Base-by-base conservation (phyloP, 2,797 vertebrate genomes). In the Cottoperca gobio region DNA sequence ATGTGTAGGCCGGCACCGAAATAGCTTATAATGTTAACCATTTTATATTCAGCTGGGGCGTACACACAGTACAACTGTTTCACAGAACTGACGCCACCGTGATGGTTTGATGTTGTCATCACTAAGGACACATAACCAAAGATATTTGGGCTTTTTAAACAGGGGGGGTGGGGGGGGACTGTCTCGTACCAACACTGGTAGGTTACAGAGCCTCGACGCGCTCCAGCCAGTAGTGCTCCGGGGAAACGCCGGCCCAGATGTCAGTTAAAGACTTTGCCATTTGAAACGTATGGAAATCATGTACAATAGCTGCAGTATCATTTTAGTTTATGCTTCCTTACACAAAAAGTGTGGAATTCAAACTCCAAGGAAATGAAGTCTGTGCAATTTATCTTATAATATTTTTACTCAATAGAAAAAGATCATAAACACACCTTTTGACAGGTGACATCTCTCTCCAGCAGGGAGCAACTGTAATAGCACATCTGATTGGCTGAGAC, bases 401-500 rank as follows among this genome's bases (percentile, higher is more conserved):
- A 57, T 33, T 48, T 65, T 39, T 11, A 37, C 13, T 59, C 6
- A 50, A 43, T 35, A 13, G n/a, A 68, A 71, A 40, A 79, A 45
- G 1, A 45, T 74, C 28, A 58, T 61, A 33, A 73, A 72, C 8
- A 45, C 40, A 10, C 45, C 63, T 71, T 48, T 65, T 70, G 78
- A 71, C 74, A 77, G 81, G 70, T 84, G 86, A 91, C 75, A 85
- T 89, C 82, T 84, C 79, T 70, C 74, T 68, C 79, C 50, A 40
- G 74, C 43, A 71, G 70, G 90, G 84, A 68, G 0, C 55, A 64
- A 75, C 85, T 72, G 72, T 93, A 94, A 94, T 92, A 92, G 91
- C 84, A 86, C 94, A 94, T 92, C 90, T 90, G 92, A 95, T 93
- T 93, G 93, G 93, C 91, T 94, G 88, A 95, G 95, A 96, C 94